phyloP scores from a whole-genome alignment of 2,113 vertebrate species.

The Thamnaconus septentrionalis region DNA sequence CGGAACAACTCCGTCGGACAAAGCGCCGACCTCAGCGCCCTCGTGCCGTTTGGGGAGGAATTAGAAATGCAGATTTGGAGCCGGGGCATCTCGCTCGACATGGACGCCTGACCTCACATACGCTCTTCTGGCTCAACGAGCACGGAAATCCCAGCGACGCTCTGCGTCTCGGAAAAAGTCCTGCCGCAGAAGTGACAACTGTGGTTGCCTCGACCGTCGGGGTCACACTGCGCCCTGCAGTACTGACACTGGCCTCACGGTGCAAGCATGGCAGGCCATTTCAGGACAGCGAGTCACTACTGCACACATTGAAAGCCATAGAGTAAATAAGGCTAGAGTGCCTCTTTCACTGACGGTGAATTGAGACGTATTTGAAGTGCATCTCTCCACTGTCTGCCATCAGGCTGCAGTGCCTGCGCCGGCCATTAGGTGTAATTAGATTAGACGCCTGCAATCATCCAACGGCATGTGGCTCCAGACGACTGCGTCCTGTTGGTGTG shows the following conservation, averaged over 20 bases:
- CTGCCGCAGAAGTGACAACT: too few relatives aligned
- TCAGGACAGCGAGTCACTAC: too few relatives aligned
- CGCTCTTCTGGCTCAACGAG: background rate
- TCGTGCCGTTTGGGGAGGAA: background rate
- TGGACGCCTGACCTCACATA: background rate
- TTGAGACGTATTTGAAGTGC: slow-evolving; percentile 39
- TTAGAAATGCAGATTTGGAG: background rate
- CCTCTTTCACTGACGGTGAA: slow-evolving; percentile 41
- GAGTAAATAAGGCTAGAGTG: slow-evolving; percentile 29
- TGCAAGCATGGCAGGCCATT: too few relatives aligned
- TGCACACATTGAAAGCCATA: too few relatives aligned
- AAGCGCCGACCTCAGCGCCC: too few relatives aligned
- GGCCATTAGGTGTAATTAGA: slow-evolving; percentile 30
- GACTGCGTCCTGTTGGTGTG: slow-evolving; percentile 7
- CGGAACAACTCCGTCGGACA: too few relatives aligned
- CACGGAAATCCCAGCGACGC: background rate
- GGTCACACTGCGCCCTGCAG: too few relatives aligned
- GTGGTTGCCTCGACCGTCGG: too few relatives aligned
- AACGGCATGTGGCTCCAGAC: slow-evolving; percentile 14
- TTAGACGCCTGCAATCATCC: slow-evolving; percentile 31
- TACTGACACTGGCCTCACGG: too few relatives aligned
- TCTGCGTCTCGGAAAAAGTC: background rate
- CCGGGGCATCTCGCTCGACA: background rate
- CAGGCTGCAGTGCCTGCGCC: slow-evolving; percentile 22
- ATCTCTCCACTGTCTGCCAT: slow-evolving; percentile 38